phyloP scores from a whole-genome alignment of 2,888 invertebrate genomes.

The Cheilosia vulpina region DNA sequence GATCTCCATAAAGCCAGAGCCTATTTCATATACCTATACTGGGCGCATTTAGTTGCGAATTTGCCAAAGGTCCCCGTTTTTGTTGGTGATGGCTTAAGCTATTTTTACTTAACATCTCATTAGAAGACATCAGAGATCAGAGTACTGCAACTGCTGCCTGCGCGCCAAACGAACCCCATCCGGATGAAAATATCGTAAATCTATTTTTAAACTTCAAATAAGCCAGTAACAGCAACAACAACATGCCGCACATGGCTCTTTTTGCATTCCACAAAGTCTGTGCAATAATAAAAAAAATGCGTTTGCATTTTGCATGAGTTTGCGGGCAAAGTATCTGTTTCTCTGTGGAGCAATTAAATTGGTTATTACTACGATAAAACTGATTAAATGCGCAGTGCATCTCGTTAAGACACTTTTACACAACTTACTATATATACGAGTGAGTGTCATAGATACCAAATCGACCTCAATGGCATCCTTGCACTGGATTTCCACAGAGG shows the following conservation, averaged over 20 bases:
- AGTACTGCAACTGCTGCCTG: slow-evolving; percentile 22
- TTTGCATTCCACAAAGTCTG: slow-evolving; percentile 43
- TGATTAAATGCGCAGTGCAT: slow-evolving; percentile 28
- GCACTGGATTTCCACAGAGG: slow-evolving; percentile 39
- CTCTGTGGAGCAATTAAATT: slow-evolving; percentile 44
- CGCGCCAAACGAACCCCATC: slow-evolving; percentile 31
- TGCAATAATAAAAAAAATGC: slow-evolving; percentile 27
- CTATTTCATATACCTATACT: neutral
- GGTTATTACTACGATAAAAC: slow-evolving; percentile 47
- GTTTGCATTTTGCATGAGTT: slow-evolving; percentile 19
- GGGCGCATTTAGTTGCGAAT: neutral
- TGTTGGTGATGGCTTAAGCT: slow-evolving; percentile 1
- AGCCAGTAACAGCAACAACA: neutral
- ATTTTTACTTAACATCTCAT: slow-evolving; percentile 59
- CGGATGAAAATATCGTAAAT: slow-evolving; percentile 57
- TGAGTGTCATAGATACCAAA: slow-evolving; percentile 3
- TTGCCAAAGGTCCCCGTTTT: neutral
- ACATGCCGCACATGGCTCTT: slow-evolving; percentile 36
- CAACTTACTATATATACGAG: neutral
- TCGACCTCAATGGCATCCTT: slow-evolving; percentile 41
- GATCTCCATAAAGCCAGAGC: neutral
- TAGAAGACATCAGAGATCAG: slow-evolving; percentile 38
- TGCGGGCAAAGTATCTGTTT: slow-evolving; percentile 35
- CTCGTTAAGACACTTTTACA: slow-evolving; percentile 28
- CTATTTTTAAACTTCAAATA: slow-evolving; percentile 54